Conservation (phyloP, 2,113 vertebrate species). For the Dicrurus megarhynchus region DNA sequence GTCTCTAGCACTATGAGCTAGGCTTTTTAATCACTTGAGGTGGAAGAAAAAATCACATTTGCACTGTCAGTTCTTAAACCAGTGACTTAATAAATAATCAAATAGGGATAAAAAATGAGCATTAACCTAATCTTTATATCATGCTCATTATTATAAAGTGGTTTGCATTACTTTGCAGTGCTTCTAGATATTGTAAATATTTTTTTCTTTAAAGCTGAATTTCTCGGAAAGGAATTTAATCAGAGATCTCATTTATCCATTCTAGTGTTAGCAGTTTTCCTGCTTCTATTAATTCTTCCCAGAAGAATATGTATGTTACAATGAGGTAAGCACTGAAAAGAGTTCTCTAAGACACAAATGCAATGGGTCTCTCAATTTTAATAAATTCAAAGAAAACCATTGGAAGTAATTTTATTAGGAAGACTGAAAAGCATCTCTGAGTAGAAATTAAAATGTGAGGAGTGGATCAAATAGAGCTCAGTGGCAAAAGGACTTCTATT, state of each 20-base stretch:
- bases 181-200: neutral
- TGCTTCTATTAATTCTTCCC: neutral
- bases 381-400: neutral
- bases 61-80: neutral
- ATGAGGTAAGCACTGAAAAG: neutral
- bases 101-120: neutral
- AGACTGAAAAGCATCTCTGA: neutral
- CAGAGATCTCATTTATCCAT: slow-evolving; percentile 21
- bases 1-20: neutral
- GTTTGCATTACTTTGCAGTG: neutral
- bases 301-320: neutral
- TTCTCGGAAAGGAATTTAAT: neutral
- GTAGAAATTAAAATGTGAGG: neutral
- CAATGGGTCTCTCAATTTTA: neutral
- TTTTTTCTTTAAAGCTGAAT: neutral
- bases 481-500: neutral
- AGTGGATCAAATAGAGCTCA: neutral
- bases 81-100: neutral
- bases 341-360: neutral
- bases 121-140: neutral
- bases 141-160: neutral
- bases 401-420: neutral
- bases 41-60: neutral
- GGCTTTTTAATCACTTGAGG: neutral
- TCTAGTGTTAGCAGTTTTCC: slow-evolving; percentile 30